phyloP scores from a whole-genome alignment of 2,113 vertebrate genomes.

The Cyprinodon tularosa region DNA sequence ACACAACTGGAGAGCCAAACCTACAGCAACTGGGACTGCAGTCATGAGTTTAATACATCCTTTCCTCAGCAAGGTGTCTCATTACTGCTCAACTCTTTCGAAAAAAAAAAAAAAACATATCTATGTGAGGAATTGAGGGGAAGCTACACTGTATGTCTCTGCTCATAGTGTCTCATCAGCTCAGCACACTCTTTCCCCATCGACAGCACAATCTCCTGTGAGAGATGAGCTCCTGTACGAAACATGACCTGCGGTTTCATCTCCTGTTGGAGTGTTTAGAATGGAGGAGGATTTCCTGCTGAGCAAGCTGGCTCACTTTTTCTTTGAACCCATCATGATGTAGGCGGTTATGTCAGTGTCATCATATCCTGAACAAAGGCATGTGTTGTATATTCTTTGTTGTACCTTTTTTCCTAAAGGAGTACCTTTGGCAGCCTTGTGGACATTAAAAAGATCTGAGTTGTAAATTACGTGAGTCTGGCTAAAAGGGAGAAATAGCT shows the following conservation, averaged over 20 bases:
- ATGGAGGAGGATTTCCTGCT: constrained; percentile 60
- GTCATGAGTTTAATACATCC: constrained; percentile 39
- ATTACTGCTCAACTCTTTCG: constrained; percentile 42
- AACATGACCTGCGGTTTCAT: constrained; percentile 68
- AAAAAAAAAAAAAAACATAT: constrained; percentile 6
- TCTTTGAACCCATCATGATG: constrained; percentile 58
- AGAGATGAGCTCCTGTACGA: constrained; percentile 59
- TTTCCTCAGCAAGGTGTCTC: constrained; percentile 56
- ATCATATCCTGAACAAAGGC: constrained; percentile 51
- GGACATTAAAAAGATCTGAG: constrained; percentile 60
- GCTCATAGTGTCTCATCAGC: constrained; percentile 58
- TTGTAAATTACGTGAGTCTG: constrained; percentile 19
- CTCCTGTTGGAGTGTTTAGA: constrained; percentile 51
- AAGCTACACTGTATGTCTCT: constrained; percentile 24
- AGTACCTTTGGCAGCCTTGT: constrained; percentile 54
- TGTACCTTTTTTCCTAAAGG: constrained; percentile 8
- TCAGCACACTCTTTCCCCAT: constrained; percentile 15
- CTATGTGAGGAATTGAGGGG: constrained; percentile 5
- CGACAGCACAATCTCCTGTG: constrained; percentile 63
- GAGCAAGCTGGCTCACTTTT: constrained; percentile 55
- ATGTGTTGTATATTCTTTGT: constrained; percentile 39
- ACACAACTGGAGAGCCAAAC: constrained; percentile 25
- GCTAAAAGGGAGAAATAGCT: constrained; percentile 45
- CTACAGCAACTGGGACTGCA: not conserved
- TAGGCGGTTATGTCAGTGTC: constrained; percentile 63